These are phyloP conservation scores for Rana temporaria DNA, from an alignment of 2,113 vertebrate genomes.

Conservation along the genomic window DNA sequence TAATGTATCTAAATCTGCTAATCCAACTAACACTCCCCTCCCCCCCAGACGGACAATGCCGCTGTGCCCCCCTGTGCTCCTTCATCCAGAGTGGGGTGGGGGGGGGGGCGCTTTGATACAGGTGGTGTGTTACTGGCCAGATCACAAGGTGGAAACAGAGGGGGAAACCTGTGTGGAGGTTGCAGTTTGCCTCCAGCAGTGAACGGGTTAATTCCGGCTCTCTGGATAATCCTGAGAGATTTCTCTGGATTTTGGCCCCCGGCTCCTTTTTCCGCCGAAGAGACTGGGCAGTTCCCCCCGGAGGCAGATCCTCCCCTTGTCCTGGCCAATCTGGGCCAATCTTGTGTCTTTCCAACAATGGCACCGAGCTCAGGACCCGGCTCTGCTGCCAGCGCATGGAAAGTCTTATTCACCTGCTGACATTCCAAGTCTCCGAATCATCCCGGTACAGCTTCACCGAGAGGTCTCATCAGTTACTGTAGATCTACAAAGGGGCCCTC, in stretches of 20 bases:
- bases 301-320: not conserved
- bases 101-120: too few relatives aligned
- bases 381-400: conserved; percentile 15
- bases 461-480: not conserved
- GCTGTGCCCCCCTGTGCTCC: too few relatives aligned
- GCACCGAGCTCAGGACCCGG: not conserved
- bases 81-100: too few relatives aligned
- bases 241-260: not conserved
- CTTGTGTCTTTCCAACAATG: not conserved
- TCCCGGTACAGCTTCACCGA: not conserved
- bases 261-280: not conserved
- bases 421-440: not conserved
- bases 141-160: too few relatives aligned
- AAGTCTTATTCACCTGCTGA: conserved; percentile 22
- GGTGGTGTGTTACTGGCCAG: too few relatives aligned
- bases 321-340: conserved; percentile 4
- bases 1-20: too few relatives aligned
- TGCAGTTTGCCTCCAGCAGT: not conserved
- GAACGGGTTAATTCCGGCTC: not conserved
- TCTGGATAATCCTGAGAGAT: not conserved
- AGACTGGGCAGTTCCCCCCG: not conserved
- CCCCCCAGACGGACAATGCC: too few relatives aligned
- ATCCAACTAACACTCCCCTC: too few relatives aligned
- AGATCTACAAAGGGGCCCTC: too few relatives aligned
- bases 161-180: not conserved